A percentile compares a stretch with the other conserved stretches of the same genome.
phyloP scores from a whole-genome alignment of 2,797 vertebrate species.

The Acridotheres tristis region DNA sequence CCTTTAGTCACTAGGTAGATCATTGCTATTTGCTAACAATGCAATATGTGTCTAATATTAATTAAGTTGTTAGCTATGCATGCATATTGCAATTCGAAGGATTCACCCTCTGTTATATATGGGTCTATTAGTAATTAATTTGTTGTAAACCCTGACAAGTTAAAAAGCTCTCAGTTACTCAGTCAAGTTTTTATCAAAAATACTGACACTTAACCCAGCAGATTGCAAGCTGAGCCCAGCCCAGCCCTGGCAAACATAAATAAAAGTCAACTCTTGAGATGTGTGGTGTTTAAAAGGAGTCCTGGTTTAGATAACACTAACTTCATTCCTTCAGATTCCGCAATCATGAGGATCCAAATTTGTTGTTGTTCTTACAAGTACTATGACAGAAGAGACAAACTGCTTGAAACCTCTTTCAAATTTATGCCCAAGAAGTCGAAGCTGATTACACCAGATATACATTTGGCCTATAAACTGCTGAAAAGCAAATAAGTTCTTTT shows the following conservation, averaged over 20 bases:
- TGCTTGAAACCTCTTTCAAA: not conserved
- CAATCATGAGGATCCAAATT: not conserved
- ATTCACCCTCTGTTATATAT: not conserved
- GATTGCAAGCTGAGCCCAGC: not conserved
- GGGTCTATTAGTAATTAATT: not conserved
- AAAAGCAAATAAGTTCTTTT: conserved; percentile 28
- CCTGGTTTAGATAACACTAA: not conserved
- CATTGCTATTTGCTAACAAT: not conserved
- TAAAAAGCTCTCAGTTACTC: not conserved
- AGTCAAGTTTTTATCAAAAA: not conserved
- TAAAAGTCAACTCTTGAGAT: not conserved
- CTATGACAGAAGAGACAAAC: not conserved
- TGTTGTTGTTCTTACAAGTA: not conserved
- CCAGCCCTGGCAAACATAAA: not conserved
- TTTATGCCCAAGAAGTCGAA: not conserved
- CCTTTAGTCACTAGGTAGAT: not conserved
- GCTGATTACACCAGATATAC: not conserved
- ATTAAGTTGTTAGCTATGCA: not conserved
- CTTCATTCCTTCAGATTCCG: conserved; percentile 3
- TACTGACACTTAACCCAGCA: not conserved
- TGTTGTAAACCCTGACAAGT: not conserved
- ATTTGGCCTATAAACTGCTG: not conserved
- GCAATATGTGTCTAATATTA: not conserved
- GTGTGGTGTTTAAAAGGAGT: not conserved
- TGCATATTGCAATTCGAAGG: not conserved